These are phyloP conservation scores for Xestia rhomboidea DNA, from an alignment of 2,888 invertebrate genomes.

Conservation along the genomic window DNA sequence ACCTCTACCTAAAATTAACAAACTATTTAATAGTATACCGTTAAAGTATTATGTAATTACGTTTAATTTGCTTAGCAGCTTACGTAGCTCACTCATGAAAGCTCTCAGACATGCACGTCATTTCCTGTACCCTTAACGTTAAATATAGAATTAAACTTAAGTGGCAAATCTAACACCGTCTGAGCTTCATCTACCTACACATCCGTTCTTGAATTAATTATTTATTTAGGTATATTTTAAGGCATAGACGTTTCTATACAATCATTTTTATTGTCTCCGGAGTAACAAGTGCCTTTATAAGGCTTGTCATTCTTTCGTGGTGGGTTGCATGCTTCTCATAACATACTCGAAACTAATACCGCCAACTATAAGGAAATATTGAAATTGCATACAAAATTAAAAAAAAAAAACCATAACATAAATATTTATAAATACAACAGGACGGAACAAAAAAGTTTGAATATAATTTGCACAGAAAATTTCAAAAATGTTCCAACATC, in stretches of 20 bases:
- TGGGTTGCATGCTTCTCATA: background rate
- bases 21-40: background rate
- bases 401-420: no score
- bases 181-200: background rate
- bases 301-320: background rate
- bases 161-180: conserved; percentile 16
- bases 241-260: background rate
- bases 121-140: conserved; percentile 21
- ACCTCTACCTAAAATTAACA: conserved; percentile 1
- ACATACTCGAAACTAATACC: background rate
- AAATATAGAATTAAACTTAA: conserved; percentile 28
- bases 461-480: no score
- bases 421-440: no score
- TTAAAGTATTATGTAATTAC: conserved; percentile 11
- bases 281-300: background rate
- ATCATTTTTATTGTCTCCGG: background rate
- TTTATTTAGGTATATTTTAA: background rate
- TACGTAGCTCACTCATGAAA: conserved; percentile 17
- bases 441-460: no score
- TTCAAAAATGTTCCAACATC: no score
- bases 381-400: no score
- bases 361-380: background rate
- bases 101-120: conserved; percentile 35
- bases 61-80: conserved; percentile 20
- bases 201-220: conserved; percentile 11